Percentiles rank a stretch among this genome's conserved stretches.
Evolutionary conservation across 37 sponge, comb jelly and placozoan genomes (phyloP).

Genomic region (Agelas oroides): DNA sequence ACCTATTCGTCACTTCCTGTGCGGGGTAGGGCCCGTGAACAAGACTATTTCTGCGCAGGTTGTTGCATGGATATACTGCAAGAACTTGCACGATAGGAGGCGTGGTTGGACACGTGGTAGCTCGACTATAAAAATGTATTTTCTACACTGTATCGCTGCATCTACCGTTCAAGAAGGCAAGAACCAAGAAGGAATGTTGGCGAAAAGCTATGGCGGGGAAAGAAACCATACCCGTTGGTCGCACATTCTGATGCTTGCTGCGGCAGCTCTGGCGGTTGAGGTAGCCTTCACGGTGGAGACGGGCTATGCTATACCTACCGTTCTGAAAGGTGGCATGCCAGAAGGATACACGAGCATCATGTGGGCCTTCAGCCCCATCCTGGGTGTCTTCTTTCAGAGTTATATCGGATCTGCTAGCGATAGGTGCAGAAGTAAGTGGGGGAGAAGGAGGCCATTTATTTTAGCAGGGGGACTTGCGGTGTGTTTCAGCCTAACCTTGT

Average conservation of each 20-base stretch:
- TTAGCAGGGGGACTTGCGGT: neutral
- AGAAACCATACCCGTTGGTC: neutral
- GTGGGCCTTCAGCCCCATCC: conserved; percentile 48
- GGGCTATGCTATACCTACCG: conserved; percentile 21
- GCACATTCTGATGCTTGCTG: conserved; percentile 6
- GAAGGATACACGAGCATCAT: conserved; percentile 21
- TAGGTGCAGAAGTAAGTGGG: conserved; percentile 51
- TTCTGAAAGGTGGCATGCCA: conserved; percentile 20
- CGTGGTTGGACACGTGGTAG: no score
- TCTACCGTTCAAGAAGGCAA: no score
- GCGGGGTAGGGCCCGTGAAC: no score
- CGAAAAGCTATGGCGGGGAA: no score
- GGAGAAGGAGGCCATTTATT: conserved; percentile 59
- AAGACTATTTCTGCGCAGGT: no score
- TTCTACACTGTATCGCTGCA: no score
- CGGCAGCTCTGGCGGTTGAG: conserved; percentile 20
- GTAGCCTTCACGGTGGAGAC: conserved; percentile 19
- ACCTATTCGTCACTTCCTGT: no score
- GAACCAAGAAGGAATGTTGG: no score
- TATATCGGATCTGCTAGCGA: conserved; percentile 52
- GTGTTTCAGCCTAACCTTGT: conserved; percentile 6
- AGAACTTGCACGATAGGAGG: no score
- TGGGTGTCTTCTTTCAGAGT: conserved; percentile 54
- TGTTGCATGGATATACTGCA: no score
- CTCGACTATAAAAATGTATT: no score